Percentiles rank a stretch among this genome's conserved stretches.
phyloP scores from a whole-genome alignment of 2,113 vertebrate species.

The Copsychus sechellarum region DNA sequence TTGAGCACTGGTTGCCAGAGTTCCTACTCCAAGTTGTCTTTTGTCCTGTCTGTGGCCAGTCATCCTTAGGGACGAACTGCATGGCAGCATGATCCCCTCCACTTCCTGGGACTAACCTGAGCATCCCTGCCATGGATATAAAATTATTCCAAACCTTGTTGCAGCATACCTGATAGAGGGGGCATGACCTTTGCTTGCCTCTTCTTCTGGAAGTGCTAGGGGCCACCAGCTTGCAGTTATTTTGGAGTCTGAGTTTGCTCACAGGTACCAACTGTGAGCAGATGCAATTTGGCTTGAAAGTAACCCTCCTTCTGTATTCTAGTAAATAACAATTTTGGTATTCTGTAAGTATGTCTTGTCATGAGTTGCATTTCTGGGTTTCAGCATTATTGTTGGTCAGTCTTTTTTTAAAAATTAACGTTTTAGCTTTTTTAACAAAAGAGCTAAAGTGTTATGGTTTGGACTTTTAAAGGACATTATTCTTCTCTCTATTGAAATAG shows the following conservation, averaged over 20 bases:
- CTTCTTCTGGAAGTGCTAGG: background rate
- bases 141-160: background rate
- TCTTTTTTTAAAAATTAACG: background rate
- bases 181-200: background rate
- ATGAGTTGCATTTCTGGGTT: background rate
- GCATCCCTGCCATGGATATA: background rate
- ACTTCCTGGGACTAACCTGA: background rate
- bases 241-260: background rate
- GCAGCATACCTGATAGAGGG: background rate
- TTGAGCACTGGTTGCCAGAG: background rate
- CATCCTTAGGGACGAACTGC: background rate
- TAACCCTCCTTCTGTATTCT: background rate
- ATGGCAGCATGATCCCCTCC: background rate
- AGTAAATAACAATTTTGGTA: background rate
- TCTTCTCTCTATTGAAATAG: constrained; percentile 12
- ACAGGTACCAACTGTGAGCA: background rate
- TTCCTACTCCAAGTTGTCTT: background rate
- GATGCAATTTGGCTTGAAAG: background rate
- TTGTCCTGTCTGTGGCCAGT: background rate
- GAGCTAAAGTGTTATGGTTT: background rate
- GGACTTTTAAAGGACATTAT: background rate
- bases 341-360: background rate
- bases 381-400: background rate
- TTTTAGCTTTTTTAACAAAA: constrained; percentile 5
- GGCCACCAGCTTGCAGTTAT: background rate